Percentiles rank a stretch among this genome's conserved stretches.
Conservation (phyloP, 2,888 invertebrate genomes). For the Chaitophorus viminalis region DNA sequence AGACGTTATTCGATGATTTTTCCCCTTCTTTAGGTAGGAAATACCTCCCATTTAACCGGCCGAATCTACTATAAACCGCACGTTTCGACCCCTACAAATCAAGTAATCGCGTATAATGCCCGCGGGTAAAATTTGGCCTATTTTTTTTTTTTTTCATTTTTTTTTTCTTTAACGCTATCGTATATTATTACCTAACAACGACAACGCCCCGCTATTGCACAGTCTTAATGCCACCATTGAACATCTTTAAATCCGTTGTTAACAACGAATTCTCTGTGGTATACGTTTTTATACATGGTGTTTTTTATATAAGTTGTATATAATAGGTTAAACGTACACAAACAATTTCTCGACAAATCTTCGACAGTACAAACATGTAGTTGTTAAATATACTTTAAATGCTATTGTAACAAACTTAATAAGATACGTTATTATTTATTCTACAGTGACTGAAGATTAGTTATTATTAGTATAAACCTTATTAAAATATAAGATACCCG, state of each 20-base stretch:
- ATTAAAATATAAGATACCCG: constrained; percentile 20
- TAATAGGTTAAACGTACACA: too few relatives aligned
- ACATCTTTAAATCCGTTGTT: not conserved
- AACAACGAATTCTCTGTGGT: not conserved
- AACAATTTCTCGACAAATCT: not conserved
- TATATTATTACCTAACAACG: not conserved
- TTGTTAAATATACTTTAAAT: not conserved
- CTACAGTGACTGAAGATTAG: not conserved
- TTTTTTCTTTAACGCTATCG: not conserved
- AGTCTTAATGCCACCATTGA: not conserved
- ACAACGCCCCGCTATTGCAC: not conserved
- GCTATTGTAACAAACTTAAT: not conserved
- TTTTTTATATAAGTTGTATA: not conserved
- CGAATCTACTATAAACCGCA: not conserved
- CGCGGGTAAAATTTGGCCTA: not conserved
- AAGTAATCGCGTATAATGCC: not conserved
- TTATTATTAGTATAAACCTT: not conserved
- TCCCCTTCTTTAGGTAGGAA: not conserved
- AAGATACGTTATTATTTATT: not conserved
- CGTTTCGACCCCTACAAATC: constrained; percentile 7
- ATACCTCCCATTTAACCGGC: not conserved
- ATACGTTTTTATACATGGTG: too few relatives aligned
- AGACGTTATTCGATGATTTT: not conserved
- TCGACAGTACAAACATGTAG: not conserved
- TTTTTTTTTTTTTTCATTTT: not conserved